phyloP scores from a whole-genome alignment of 2,797 vertebrate species.

The Pelochelys cantorii region DNA sequence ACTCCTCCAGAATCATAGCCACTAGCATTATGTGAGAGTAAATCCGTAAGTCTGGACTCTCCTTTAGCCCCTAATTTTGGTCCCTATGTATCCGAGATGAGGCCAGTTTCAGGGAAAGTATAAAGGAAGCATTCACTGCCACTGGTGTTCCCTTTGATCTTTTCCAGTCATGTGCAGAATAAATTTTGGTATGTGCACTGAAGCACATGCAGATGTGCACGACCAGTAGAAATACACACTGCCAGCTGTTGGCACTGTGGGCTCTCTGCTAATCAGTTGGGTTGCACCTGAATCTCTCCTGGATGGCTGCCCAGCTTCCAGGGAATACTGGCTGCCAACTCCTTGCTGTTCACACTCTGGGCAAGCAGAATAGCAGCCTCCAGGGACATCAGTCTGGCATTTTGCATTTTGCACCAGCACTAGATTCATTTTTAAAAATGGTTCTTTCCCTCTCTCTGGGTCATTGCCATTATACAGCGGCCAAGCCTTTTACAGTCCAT shows the following conservation, averaged over 20 bases:
- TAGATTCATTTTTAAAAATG: not conserved
- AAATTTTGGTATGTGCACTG: too few relatives aligned
- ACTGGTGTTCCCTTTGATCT: not conserved
- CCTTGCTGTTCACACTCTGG: not conserved
- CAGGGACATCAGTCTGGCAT: not conserved
- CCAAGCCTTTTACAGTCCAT: not conserved
- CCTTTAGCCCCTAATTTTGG: rapidly evolving
- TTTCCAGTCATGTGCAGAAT: too few relatives aligned
- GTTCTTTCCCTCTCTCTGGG: not conserved
- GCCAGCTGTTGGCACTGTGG: too few relatives aligned
- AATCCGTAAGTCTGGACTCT: not conserved
- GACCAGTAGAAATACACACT: too few relatives aligned
- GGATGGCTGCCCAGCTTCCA: too few relatives aligned
- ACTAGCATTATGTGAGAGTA: not conserved
- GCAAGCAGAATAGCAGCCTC: not conserved
- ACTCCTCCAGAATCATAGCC: not conserved
- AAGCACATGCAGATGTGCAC: too few relatives aligned
- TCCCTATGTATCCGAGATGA: not conserved
- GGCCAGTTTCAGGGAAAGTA: not conserved
- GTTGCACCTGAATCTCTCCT: too few relatives aligned
- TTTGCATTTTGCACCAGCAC: not conserved
- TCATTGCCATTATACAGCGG: not conserved
- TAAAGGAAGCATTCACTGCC: not conserved
- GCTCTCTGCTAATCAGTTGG: too few relatives aligned
- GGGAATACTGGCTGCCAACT: not conserved